phyloP scores from a whole-genome alignment of 2,797 vertebrate species.

The Geotrypetes seraphini region DNA sequence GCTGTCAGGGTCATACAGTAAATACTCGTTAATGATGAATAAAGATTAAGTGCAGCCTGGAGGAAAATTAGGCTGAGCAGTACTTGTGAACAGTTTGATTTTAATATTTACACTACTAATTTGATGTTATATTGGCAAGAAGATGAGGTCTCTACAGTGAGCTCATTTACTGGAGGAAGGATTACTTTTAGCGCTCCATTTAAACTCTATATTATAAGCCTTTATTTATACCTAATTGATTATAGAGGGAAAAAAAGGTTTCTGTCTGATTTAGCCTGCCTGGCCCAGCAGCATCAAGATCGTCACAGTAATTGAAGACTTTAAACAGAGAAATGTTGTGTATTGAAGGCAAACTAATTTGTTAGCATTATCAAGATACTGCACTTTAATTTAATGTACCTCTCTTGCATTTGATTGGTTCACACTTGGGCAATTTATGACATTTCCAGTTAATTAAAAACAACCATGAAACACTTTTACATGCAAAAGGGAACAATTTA shows the following conservation, averaged over 20 bases:
- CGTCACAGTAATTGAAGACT: constrained; percentile 27
- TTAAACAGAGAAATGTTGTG: constrained; percentile 26
- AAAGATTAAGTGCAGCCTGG: constrained; percentile 64
- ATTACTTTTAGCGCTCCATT: constrained; percentile 16
- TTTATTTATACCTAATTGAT: constrained; percentile 36
- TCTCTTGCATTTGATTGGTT: constrained; percentile 38
- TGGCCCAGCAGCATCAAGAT: constrained; percentile 12
- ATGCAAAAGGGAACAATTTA: constrained; percentile 27
- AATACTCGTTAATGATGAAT: constrained; percentile 71
- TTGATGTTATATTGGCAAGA: constrained; percentile 51
- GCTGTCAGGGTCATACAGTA: constrained; percentile 67
- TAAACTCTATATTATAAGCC: constrained; percentile 33
- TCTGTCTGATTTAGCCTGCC: constrained; percentile 42
- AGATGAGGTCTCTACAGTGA: constrained; percentile 39
- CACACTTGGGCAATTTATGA: constrained; percentile 41
- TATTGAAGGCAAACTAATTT: constrained; percentile 46
- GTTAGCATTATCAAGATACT: constrained; percentile 46
- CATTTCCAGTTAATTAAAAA: constrained; percentile 48
- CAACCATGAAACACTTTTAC: constrained; percentile 25
- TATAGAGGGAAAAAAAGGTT: constrained; percentile 34
- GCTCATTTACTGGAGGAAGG: constrained; percentile 34
- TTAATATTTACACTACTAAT: constrained; percentile 50
- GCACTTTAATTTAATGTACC: constrained; percentile 46
- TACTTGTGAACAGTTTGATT: constrained; percentile 39
- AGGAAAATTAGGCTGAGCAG: constrained; percentile 50